A percentile compares a stretch with the other conserved stretches of the same genome.
Evolutionary conservation across 2,888 invertebrate species (phyloP).

Genomic region (Onchidella celtica): DNA sequence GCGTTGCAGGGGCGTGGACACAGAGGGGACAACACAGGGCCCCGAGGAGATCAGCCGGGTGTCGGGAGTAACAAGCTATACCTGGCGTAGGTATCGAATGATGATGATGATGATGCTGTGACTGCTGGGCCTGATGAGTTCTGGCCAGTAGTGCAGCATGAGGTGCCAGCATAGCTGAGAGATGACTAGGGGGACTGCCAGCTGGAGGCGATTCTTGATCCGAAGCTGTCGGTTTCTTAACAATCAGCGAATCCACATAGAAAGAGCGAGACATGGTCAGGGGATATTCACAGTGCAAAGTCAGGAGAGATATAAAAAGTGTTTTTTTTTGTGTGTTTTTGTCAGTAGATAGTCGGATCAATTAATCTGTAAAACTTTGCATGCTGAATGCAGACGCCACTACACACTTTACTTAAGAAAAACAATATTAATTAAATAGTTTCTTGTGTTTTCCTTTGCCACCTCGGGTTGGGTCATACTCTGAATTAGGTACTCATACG

Average conservation of each 20-base stretch:
- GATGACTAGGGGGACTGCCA: slow-evolving; percentile 17
- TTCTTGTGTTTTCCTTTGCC: too few species aligned
- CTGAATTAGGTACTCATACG: too few species aligned
- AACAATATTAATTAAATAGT: too few species aligned
- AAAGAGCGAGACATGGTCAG: slow-evolving; percentile 80
- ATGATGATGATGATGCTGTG: slow-evolving; percentile 56
- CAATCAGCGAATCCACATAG: slow-evolving; percentile 78
- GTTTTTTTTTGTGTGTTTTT: too few species aligned
- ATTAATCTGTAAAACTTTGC: too few species aligned
- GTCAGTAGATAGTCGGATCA: too few species aligned
- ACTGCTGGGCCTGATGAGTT: slow-evolving; percentile 61
- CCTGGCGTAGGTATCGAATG: slow-evolving; percentile 40
- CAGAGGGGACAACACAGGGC: slow-evolving; percentile 72
- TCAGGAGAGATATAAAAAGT: too few species aligned
- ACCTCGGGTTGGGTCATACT: too few species aligned
- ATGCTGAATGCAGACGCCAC: too few species aligned
- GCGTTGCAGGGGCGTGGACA: slow-evolving; percentile 54
- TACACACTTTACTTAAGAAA: too few species aligned
- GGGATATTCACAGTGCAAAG: too few species aligned
- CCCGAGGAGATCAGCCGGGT: slow-evolving; percentile 69
- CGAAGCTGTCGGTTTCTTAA: slow-evolving; percentile 59
- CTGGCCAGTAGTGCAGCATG: slow-evolving; percentile 36
- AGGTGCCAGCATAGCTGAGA: slow-evolving; percentile 25
- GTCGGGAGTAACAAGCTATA: slow-evolving; percentile 68
- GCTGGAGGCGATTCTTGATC: neutral